Evolutionary conservation across 2,888 invertebrate genomes (phyloP).

Genomic region (Tenthredo livida): DNA sequence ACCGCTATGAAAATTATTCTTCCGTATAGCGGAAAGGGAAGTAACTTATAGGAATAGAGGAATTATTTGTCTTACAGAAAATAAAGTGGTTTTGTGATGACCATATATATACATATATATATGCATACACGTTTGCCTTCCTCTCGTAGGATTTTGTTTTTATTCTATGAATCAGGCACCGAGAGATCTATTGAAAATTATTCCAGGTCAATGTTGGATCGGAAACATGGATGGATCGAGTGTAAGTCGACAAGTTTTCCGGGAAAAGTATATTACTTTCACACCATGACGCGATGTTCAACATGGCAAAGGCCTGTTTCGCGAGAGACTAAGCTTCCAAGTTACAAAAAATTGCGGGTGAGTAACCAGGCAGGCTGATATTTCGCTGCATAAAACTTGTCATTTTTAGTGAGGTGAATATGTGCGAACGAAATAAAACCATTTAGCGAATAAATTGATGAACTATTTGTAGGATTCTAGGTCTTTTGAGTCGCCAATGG

Average conservation of each 20-base stretch:
- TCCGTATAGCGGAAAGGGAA: not conserved
- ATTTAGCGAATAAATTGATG: not conserved
- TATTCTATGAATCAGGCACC: not conserved
- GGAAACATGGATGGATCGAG: slow-evolving; percentile 65
- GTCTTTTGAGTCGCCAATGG: not conserved
- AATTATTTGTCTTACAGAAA: no score
- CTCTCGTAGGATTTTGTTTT: not conserved
- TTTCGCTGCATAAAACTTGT: not conserved
- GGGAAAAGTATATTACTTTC: slow-evolving; percentile 61
- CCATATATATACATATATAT: no score
- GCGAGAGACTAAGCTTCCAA: slow-evolving; percentile 57
- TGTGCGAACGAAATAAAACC: not conserved
- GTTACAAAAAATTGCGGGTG: slow-evolving; percentile 53
- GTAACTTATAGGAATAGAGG: no score
- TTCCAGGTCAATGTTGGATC: slow-evolving; percentile 14
- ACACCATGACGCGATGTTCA: slow-evolving; percentile 58
- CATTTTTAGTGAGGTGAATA: not conserved
- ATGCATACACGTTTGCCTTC: no score
- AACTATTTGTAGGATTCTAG: slow-evolving; percentile 11
- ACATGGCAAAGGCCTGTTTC: slow-evolving; percentile 65
- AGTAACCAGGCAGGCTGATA: slow-evolving; percentile 8
- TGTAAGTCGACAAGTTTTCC: slow-evolving; percentile 65
- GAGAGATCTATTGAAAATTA: not conserved
- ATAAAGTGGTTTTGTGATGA: no score
- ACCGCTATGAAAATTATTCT: not conserved